Evolutionary conservation across 2,113 vertebrate genomes (phyloP), one percentile per base, ranked within the genome.

Genomic region (Hemiscyllium ocellatum): DNA sequence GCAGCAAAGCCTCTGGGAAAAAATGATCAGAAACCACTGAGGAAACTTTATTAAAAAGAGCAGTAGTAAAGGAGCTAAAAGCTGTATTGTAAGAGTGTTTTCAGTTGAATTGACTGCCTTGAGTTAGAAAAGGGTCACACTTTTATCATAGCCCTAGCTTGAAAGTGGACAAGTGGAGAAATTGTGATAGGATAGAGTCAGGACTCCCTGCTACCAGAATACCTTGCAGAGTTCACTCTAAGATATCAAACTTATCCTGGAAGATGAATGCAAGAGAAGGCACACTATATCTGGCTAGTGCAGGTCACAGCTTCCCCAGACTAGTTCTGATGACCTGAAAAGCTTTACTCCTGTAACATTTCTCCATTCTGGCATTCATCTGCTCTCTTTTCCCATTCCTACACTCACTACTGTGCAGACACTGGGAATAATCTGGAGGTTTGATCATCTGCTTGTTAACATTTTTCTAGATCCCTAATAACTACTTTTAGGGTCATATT

Each of bases 1-100:
- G 33, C 89, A 66, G n/a, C 89, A 93, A 47, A 93, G 89, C 89
- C 33, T 61, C 33, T 22, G 89, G 89, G 61, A 93, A 93, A 68
- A 20, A 37, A 37, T 19, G 42, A 19, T 19, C n/a, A 24, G 33
- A n/a, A 93, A 20, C 33, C 66, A 37, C 7, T 37, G 19, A 42
- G 61, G 61, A 66, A 93, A 68, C n/a, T 10, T 68, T 68, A 61
- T 93, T 68, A 68, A 93, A 65, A 93, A 42, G 61, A 19, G 0
- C 61, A 68, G 89, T n/a, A 93, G 33, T 37, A 24, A 93, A 93
- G 15, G 37, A 37, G 33, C n/a, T 93, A 66, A 93, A 37, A 37
- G 61, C 89, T 93, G n/a, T 33, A 19, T 68, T 93, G 65, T 61
- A 12, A 12, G 56, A 61, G 7, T 8, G 6, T 61, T 61, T 66